Evolutionary conservation across 2,113 vertebrate genomes (phyloP).

Genomic region (Haemorhous mexicanus): DNA sequence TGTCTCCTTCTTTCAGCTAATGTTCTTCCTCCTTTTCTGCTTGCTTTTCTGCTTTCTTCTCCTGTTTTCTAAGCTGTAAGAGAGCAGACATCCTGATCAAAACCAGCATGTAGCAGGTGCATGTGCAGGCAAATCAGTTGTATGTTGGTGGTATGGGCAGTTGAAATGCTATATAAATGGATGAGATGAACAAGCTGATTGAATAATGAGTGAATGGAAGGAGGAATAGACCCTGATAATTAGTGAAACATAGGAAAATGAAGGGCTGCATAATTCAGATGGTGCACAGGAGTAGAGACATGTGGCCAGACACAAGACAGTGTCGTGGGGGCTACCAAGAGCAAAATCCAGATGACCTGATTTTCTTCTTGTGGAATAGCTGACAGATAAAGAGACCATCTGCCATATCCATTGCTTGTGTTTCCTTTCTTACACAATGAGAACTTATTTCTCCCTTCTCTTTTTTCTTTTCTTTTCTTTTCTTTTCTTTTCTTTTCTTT

Average conservation of each 20-base stretch:
- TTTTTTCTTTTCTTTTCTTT: accelerated
- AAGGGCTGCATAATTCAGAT: background rate
- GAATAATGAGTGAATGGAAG: background rate
- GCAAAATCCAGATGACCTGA: background rate
- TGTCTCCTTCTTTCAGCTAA: background rate
- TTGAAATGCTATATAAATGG: background rate
- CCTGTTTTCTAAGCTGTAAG: background rate
- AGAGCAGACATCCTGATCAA: background rate
- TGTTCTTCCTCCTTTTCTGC: background rate
- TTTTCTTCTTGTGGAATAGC: background rate
- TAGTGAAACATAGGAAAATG: background rate
- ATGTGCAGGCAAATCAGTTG: background rate
- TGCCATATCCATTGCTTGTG: background rate
- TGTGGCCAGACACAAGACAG: background rate
- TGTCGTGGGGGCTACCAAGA: background rate
- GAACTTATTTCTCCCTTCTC: accelerated
- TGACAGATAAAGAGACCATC: background rate
- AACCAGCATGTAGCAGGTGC: background rate
- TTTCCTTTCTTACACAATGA: background rate
- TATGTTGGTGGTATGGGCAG: background rate
- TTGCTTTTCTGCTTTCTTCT: background rate
- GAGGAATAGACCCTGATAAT: background rate
- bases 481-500: too few species aligned
- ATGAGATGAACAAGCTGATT: background rate
- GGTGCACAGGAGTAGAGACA: background rate